Percentiles rank a stretch among this genome's conserved stretches.
Evolutionary conservation across 2,888 invertebrate species (phyloP).

Genomic region (Colletes collaris): DNA sequence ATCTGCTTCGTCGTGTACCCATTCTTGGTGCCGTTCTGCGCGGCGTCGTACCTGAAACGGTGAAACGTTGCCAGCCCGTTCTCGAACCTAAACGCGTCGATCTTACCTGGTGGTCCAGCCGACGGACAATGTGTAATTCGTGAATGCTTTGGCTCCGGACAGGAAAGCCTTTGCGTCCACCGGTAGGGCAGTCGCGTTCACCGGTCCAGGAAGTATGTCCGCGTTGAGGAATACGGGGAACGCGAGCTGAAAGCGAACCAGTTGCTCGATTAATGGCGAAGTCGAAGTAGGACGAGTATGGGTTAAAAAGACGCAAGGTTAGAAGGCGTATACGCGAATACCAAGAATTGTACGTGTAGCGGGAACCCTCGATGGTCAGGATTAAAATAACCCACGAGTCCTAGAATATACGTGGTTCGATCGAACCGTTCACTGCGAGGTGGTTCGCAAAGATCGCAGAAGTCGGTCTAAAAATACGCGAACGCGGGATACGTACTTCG

Average conservation of each 20-base stretch:
- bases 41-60: conserved; percentile 68
- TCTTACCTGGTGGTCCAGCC: conserved; percentile 92
- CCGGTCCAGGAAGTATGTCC: conserved; percentile 92
- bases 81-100: too few species aligned
- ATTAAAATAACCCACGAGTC: conserved; percentile 3
- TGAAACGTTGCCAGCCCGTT: background rate
- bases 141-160: conserved; percentile 84
- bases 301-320: background rate
- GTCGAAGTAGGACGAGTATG: too few species aligned
- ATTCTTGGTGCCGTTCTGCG: conserved; percentile 82
- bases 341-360: conserved; percentile 4
- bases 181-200: conserved; percentile 85
- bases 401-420: too few species aligned
- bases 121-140: conserved; percentile 89
- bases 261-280: background rate
- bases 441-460: conserved; percentile 14
- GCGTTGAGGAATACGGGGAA: conserved; percentile 95
- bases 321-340: background rate
- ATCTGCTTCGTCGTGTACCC: conserved; percentile 87
- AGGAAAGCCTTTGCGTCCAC: conserved; percentile 88
- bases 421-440: background rate
- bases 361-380: conserved; percentile 9
- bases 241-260: conserved; percentile 84
- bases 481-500: conserved; percentile 77
- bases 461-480: conserved; percentile 33